These are phyloP conservation scores for Prosapia bicincta DNA, from an alignment of 2,888 invertebrate genomes.

Conservation along the genomic window DNA sequence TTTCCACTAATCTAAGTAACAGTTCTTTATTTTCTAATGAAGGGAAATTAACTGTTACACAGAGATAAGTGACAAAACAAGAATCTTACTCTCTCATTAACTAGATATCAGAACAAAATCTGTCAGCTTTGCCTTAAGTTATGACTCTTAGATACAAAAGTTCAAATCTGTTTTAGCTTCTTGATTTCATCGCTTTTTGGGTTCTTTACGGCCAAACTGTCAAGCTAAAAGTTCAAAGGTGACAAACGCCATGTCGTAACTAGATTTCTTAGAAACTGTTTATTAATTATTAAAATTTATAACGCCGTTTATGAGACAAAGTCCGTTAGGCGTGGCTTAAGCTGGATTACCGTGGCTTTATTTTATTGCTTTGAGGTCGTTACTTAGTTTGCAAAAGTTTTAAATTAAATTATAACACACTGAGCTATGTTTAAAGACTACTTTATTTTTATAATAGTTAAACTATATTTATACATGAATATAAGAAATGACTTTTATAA, in stretches of 20 bases:
- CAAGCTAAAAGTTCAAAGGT: neutral
- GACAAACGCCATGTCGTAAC: neutral
- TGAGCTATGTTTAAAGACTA: too few species aligned
- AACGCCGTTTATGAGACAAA: neutral
- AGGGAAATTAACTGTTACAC: too few species aligned
- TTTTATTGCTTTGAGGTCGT: neutral
- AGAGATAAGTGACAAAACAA: too few species aligned
- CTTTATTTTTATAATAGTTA: too few species aligned
- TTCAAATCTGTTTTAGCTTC: neutral
- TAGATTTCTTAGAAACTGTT: neutral
- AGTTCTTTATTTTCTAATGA: too few species aligned
- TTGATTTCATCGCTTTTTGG: neutral
- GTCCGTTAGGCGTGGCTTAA: neutral
- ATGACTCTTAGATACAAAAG: neutral
- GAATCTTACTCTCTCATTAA: too few species aligned
- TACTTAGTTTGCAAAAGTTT: neutral
- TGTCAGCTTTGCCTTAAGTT: too few species aligned
- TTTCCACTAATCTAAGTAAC: too few species aligned
- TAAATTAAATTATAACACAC: slow-evolving; percentile 2
- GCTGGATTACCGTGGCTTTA: neutral
- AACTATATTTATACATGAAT: too few species aligned
- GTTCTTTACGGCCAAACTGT: neutral
- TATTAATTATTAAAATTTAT: neutral
- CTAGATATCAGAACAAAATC: too few species aligned
- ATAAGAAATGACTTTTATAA: too few species aligned